Conservation (phyloP, 2,888 invertebrate genomes). For the Eumacrocentrus americanus region DNA sequence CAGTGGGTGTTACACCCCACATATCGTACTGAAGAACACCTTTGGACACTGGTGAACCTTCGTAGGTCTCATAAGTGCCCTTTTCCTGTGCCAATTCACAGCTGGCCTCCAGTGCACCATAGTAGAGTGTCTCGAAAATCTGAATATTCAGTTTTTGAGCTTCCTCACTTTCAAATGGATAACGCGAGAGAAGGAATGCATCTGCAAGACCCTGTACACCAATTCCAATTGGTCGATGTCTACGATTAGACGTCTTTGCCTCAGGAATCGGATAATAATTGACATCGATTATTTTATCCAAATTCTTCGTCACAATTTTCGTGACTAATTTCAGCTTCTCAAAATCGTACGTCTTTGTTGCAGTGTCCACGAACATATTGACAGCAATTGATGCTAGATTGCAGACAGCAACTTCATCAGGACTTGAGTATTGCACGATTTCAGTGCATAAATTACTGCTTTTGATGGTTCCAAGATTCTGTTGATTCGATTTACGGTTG, state of each 20-base stretch:
- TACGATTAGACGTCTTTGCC: constrained; percentile 84
- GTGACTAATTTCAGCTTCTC: constrained; percentile 83
- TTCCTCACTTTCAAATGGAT: constrained; percentile 89
- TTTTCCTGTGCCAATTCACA: constrained; percentile 86
- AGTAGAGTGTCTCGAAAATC: constrained; percentile 98
- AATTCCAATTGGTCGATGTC: constrained; percentile 87
- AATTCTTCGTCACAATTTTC: constrained; percentile 86
- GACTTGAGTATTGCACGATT: constrained; percentile 91
- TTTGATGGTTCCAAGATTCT: constrained; percentile 97
- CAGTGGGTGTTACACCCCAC: constrained; percentile 90
- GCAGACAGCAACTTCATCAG: constrained; percentile 96
- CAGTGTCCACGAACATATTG: constrained; percentile 86
- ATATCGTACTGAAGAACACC: constrained; percentile 97
- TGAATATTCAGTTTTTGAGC: constrained; percentile 88
- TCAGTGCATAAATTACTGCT: constrained; percentile 98
- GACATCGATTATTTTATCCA: constrained; percentile 96
- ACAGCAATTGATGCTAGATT: constrained; percentile 97
- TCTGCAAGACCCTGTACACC: constrained; percentile 98
- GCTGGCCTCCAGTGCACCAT: constrained; percentile 94
- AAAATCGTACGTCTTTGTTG: constrained; percentile 85
- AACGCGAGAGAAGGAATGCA: constrained; percentile 90
- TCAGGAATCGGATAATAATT: constrained; percentile 95
- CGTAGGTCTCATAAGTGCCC: constrained; percentile 90
- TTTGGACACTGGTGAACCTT: constrained; percentile 91
- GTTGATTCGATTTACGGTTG: constrained; percentile 96